phyloP scores from a whole-genome alignment of 2,797 vertebrate genomes.

The Chloroceryle inda region DNA sequence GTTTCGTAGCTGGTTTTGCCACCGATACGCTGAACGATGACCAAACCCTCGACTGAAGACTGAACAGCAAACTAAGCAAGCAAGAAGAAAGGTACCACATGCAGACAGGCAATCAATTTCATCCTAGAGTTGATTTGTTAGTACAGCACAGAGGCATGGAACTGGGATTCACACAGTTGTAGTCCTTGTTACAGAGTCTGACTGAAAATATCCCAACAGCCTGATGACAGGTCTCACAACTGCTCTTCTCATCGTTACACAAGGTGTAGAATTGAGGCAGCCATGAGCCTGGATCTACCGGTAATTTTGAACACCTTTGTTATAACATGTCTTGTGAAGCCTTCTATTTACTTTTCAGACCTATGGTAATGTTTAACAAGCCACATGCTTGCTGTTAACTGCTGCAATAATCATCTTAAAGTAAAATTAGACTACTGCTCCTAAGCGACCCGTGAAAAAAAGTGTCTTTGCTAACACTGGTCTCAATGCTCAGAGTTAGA shows the following conservation, averaged over 20 bases:
- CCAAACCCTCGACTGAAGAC: not conserved
- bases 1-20: not conserved
- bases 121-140: not conserved
- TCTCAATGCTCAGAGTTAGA: not conserved
- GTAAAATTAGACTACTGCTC: not conserved
- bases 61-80: not conserved
- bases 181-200: slow-evolving; percentile 65
- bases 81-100: slow-evolving; percentile 9
- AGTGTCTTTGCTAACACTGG: slow-evolving; percentile 54
- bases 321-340: not conserved
- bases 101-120: slow-evolving; percentile 3
- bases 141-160: not conserved
- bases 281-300: not conserved
- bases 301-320: not conserved
- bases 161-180: slow-evolving; percentile 29
- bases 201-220: not conserved
- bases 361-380: not conserved
- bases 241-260: not conserved
- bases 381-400: not conserved
- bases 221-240: not conserved
- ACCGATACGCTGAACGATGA: not conserved
- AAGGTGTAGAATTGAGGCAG: not conserved
- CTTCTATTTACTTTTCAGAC: not conserved
- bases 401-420: not conserved
- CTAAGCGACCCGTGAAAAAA: slow-evolving; percentile 42